Base-by-base conservation (phyloP, 2,797 vertebrate species). In the Poliocrania exsul region DNA sequence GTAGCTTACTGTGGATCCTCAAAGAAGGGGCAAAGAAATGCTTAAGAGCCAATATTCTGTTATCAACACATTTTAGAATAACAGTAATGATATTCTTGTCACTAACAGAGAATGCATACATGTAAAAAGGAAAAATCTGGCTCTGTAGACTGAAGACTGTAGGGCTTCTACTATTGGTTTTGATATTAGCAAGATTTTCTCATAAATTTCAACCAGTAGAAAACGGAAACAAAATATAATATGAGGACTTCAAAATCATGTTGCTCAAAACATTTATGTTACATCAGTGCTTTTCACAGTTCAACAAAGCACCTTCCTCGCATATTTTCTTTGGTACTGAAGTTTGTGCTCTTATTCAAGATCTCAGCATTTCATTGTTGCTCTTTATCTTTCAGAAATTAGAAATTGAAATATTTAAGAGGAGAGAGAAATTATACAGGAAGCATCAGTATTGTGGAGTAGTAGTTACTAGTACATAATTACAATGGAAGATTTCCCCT, bases 381-480 rank as follows among this genome's bases (percentile, higher is more conserved):
- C 5, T 69, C 28, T 89, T 77, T 50, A 28, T 82, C 44, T 82
- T 72, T 70, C 37, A 82, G 72, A 88, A 90, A 64, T 2, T 93
- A 40, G 69, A 90, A 92, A 60, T 0, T 49, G 53, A 95, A 90
- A 78, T 88, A 81, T 90, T 88, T 86, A 70, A 6, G 60, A 64
- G 62, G 7, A 14, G 4, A 37, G 57, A 42, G 5, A 83, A 91
- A 80, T 16, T 49, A 11, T 20, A 12, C 37, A 71, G 33, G 80
- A 73, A 77, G 0, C 11, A 78, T 60, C 29, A 53, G 10, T 66
- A 46, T n/a, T 81, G 29, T 11, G 6, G 33, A 93, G 35, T 44
- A 79, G 12, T 17, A 57, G 13, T 90, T 81, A 19, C 21, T 79
- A 47, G 61, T 66, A 26, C 38, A 19, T 72, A 86, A 86, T 58